Conservation (phyloP, 2,888 invertebrate genomes). For the Dione vanillae region DNA sequence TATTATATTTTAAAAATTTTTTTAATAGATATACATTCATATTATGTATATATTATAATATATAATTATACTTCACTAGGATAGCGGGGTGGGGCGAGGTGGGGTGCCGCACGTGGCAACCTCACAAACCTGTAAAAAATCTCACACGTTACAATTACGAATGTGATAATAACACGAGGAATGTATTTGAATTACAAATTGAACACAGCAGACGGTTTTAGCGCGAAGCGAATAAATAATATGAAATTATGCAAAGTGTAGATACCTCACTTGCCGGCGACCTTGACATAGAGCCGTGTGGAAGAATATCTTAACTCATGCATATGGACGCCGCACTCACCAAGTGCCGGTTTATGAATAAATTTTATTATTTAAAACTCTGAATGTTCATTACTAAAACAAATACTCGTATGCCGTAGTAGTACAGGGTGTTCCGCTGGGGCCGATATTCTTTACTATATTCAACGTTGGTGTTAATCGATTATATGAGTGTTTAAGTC, state of each 20-base stretch:
- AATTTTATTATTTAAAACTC: conserved; percentile 84
- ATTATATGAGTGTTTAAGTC: conserved; percentile 58
- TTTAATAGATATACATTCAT: too few species aligned
- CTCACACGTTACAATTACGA: conserved; percentile 74
- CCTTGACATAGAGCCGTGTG: conserved; percentile 84
- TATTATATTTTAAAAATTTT: too few species aligned
- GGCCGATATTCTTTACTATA: conserved; percentile 10
- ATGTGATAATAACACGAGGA: conserved; percentile 70
- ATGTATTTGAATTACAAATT: conserved; percentile 83
- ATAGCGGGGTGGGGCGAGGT: conserved; percentile 37
- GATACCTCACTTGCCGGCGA: conserved; percentile 73
- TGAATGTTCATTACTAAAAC: conserved; percentile 84
- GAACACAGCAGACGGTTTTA: conserved; percentile 77
- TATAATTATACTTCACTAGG: too few species aligned
- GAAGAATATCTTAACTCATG: conserved; percentile 84
- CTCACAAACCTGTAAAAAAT: conserved; percentile 65
- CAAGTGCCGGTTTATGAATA: conserved; percentile 83
- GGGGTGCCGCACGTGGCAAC: conserved; percentile 30
- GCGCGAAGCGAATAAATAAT: conserved; percentile 82
- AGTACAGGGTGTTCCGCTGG: conserved; percentile 75
- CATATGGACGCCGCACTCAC: conserved; percentile 83
- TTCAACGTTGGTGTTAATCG: conserved; percentile 5
- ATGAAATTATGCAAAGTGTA: conserved; percentile 82
- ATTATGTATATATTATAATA: too few species aligned
- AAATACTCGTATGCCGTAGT: conserved; percentile 82